Base-by-base conservation (phyloP, 2,888 invertebrate species). In the Lycia hirtaria region DNA sequence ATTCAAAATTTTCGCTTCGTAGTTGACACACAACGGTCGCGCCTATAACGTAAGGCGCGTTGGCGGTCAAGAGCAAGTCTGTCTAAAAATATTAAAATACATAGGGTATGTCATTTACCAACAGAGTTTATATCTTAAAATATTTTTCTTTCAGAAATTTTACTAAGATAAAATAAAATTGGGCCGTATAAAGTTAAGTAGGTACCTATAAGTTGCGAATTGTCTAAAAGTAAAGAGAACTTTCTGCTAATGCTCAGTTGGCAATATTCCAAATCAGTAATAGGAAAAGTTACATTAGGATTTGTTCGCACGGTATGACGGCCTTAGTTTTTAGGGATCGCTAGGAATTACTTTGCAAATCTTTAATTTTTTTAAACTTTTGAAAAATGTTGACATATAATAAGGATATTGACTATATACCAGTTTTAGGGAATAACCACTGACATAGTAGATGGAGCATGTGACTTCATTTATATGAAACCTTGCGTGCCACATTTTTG, bases 191-290 rank as follows among this genome's bases (percentile, higher is more conserved):
- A 45, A 49, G 51, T 53, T 44, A 53, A 12, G 41, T 45, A 49
- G 51, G 51, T 44, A 53, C n/a, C 37, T 45, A 45, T 53, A 61
- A 67, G 51, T 60, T 45, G 26, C 24, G 20, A 56, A 62, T n/a
- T n/a, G 44, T 61, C 57, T 52, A 67, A 74, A 68, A 63, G 64
- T 62, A 65, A 59, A 51, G 48, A 32, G 64, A 68, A 71, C 60
- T 71, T 70, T 52, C 62, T 56, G 65, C 68, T 70, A 71, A 72
- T 73, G 61, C 64, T 58, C 61, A 60, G 64, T 68, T 75, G 77
- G 77, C 74, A 59, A 62, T 57, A 52, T 67, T 76, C 76, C 76
- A 78, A 68, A 66, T 66, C 59, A 62, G 67, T 75, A 76, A 78
- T 75, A 70, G 67, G 70, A 73, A 78, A 78, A 75, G 71, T 76